These are phyloP conservation scores for Micrastur ruficollis DNA, from an alignment of 2,797 vertebrate species.

Conservation along the genomic window DNA sequence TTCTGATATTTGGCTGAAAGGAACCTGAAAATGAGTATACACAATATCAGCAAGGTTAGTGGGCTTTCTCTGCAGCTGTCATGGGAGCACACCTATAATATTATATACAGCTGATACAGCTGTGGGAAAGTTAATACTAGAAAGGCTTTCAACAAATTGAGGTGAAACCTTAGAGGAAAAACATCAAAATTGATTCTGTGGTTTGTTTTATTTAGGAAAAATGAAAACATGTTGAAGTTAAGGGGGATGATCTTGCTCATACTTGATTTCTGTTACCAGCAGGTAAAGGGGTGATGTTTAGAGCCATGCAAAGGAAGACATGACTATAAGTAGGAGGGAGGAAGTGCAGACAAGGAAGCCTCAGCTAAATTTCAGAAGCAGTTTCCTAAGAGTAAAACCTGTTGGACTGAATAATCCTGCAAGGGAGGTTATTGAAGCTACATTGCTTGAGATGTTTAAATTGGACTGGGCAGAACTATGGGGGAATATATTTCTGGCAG, in stretches of 20 bases:
- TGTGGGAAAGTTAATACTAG: background rate
- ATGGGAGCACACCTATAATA: background rate
- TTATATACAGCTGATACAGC: background rate
- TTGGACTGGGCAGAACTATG: background rate
- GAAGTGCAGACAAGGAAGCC: background rate
- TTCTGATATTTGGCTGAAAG: background rate
- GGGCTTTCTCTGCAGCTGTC: background rate
- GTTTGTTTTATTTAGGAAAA: background rate
- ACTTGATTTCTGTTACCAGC: background rate
- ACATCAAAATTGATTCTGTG: background rate
- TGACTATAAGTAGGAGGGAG: background rate
- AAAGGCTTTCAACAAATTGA: background rate
- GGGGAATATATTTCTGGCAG: background rate
- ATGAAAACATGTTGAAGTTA: background rate
- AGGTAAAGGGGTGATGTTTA: background rate
- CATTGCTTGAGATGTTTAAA: background rate
- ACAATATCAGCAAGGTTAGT: background rate
- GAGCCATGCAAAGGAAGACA: background rate
- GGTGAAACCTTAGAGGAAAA: background rate
- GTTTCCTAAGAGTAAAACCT: background rate
- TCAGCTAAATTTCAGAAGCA: background rate
- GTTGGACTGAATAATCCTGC: background rate
- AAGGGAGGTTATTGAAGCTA: background rate
- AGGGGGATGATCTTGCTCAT: background rate
- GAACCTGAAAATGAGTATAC: background rate